Conservation (phyloP, 2,888 invertebrate species). For the Parnassius apollo region DNA sequence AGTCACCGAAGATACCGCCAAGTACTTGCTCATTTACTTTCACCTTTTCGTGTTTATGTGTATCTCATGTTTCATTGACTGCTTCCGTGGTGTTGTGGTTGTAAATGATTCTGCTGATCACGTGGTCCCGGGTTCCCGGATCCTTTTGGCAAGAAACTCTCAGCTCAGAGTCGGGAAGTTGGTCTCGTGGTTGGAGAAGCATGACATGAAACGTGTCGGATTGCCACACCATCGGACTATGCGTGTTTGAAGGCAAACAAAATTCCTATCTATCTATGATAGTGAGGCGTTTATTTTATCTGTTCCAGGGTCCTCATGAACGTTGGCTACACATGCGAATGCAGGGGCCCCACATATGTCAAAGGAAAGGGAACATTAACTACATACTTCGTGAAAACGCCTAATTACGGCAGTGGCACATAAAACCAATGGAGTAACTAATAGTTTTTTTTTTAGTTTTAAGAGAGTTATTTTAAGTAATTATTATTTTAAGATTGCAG, state of each 20-base stretch:
- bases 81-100: too few species aligned
- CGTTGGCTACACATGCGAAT: slow-evolving; percentile 93
- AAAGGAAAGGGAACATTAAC: slow-evolving; percentile 96
- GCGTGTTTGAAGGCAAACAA: background rate
- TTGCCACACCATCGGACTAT: too few species aligned
- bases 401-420: slow-evolving; percentile 78
- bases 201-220: too few species aligned
- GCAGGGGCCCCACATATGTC: slow-evolving; percentile 94
- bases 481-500: too few species aligned
- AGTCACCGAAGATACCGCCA: slow-evolving; percentile 81
- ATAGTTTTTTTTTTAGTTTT: background rate
- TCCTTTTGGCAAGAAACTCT: too few species aligned
- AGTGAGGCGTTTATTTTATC: background rate
- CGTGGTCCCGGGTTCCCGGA: background rate
- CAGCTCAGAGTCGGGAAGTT: too few species aligned
- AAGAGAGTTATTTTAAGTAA: background rate
- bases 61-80: background rate
- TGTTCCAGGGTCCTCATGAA: slow-evolving; percentile 86
- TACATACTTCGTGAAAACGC: slow-evolving; percentile 95
- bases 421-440: slow-evolving; percentile 44
- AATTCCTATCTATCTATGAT: too few species aligned
- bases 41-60: background rate
- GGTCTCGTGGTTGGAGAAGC: too few species aligned
- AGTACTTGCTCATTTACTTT: slow-evolving; percentile 41
- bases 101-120: too few species aligned